These are phyloP conservation scores for Acrocyrtus sp. DNA, from an alignment of 2,888 invertebrate species.

Conservation along the genomic window DNA sequence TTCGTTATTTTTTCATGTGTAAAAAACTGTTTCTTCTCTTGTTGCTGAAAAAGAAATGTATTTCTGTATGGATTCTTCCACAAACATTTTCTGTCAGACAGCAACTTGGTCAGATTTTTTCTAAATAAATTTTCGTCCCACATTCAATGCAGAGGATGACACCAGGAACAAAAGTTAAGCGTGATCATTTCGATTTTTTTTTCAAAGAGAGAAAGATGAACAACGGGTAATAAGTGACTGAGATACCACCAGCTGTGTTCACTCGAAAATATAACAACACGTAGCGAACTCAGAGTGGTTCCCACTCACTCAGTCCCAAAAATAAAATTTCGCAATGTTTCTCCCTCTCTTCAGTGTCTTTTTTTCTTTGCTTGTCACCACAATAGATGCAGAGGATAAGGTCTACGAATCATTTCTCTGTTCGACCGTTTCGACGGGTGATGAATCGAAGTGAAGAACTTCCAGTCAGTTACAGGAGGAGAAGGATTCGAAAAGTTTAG, in stretches of 20 bases:
- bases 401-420: not conserved
- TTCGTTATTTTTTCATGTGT: not conserved
- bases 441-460: not conserved
- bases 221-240: constrained; percentile 73
- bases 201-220: constrained; percentile 38
- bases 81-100: too few relatives aligned
- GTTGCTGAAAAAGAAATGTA: not conserved
- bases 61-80: too few relatives aligned
- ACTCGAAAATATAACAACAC: constrained; percentile 75
- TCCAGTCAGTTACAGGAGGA: too few relatives aligned
- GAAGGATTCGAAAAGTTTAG: not conserved
- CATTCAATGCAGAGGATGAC: too few relatives aligned
- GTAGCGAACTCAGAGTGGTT: constrained; percentile 98
- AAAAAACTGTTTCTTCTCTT: constrained; percentile 3
- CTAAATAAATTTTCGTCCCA: not conserved
- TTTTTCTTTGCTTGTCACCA: too few relatives aligned
- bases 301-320: constrained; percentile 80
- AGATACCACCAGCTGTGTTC: constrained; percentile 99
- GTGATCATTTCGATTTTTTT: not conserved
- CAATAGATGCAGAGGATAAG: too few relatives aligned
- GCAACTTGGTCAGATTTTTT: too few relatives aligned
- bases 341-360: constrained; percentile 4
- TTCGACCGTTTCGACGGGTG: not conserved
- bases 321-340: constrained; percentile 15
- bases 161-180: not conserved